These are phyloP conservation scores for Apodemus agrarius DNA, from an alignment of 2,797 vertebrate genomes.

Conservation along the genomic window DNA sequence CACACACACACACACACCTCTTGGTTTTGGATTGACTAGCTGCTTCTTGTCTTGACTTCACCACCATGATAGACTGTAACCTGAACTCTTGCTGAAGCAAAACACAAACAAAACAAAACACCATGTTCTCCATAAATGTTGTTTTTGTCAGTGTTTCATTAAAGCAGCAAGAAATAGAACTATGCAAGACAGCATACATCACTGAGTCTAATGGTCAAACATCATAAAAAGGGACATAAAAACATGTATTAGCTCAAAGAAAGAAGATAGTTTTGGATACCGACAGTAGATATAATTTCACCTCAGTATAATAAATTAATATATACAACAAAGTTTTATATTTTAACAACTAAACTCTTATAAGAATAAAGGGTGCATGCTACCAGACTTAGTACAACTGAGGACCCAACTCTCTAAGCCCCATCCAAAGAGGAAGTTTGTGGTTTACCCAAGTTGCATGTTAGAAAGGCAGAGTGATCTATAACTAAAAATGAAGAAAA, in stretches of 20 bases:
- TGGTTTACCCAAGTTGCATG: not conserved
- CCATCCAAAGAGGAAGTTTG: not conserved
- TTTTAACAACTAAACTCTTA: conserved; percentile 21
- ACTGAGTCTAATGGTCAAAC: not conserved
- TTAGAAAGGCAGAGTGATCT: not conserved
- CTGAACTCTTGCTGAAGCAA: not conserved
- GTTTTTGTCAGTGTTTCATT: not conserved
- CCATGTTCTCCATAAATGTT: not conserved
- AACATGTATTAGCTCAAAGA: not conserved
- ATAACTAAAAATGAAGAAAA: not conserved
- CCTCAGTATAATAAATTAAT: not conserved
- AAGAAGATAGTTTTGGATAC: conserved; percentile 7
- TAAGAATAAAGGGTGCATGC: not conserved
- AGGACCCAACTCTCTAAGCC: not conserved
- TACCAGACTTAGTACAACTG: not conserved
- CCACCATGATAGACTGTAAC: not conserved
- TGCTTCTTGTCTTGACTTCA: not conserved
- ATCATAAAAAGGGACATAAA: not conserved
- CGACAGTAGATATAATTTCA: not conserved
- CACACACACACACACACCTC: not conserved
- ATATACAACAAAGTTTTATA: not conserved
- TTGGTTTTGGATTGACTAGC: not conserved
- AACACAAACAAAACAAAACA: not conserved
- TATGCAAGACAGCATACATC: not conserved
- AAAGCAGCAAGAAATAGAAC: not conserved